phyloP scores from a whole-genome alignment of 2,113 vertebrate genomes.

The Cygnus buccinator region DNA sequence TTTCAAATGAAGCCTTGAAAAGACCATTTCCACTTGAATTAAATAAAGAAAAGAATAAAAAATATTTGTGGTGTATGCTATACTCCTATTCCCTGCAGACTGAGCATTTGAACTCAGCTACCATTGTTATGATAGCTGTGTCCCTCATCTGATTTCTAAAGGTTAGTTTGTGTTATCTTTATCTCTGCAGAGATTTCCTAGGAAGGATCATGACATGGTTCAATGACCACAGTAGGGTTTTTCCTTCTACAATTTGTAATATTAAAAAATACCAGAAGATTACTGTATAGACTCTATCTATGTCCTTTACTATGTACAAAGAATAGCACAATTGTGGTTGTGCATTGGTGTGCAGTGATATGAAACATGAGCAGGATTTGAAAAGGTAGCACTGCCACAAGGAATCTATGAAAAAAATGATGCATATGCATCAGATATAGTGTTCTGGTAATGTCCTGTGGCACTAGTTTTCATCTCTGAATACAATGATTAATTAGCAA shows the following conservation, averaged over 20 bases:
- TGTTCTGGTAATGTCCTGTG: slow-evolving; percentile 63
- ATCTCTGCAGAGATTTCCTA: slow-evolving; percentile 69
- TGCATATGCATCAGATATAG: slow-evolving; percentile 65
- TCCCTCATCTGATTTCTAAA: slow-evolving; percentile 65
- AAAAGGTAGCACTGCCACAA: slow-evolving; percentile 60
- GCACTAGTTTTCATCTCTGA: slow-evolving; percentile 51
- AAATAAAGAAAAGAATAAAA: slow-evolving; percentile 44
- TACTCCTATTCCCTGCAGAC: slow-evolving; percentile 11
- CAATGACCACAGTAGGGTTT: slow-evolving; percentile 71
- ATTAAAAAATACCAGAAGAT: slow-evolving; percentile 78
- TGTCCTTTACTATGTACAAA: slow-evolving; percentile 61
- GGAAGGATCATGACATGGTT: slow-evolving; percentile 69
- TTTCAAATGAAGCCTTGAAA: slow-evolving; percentile 29
- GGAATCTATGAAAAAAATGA: slow-evolving; percentile 62
- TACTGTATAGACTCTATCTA: slow-evolving; percentile 71
- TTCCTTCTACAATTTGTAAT: slow-evolving; percentile 74
- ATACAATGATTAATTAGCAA: slow-evolving; percentile 68
- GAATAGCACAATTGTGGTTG: slow-evolving; percentile 75
- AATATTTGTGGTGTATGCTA: slow-evolving; percentile 7
- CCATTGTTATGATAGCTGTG: slow-evolving; percentile 70
- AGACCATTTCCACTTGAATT: slow-evolving; percentile 23
- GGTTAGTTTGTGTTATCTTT: slow-evolving; percentile 74
- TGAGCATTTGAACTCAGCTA: slow-evolving; percentile 59
- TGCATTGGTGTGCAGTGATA: slow-evolving; percentile 76
- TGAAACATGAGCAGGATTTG: slow-evolving; percentile 73